phyloP scores from a whole-genome alignment of 2,113 vertebrate genomes.

The Chionomys nivalis region DNA sequence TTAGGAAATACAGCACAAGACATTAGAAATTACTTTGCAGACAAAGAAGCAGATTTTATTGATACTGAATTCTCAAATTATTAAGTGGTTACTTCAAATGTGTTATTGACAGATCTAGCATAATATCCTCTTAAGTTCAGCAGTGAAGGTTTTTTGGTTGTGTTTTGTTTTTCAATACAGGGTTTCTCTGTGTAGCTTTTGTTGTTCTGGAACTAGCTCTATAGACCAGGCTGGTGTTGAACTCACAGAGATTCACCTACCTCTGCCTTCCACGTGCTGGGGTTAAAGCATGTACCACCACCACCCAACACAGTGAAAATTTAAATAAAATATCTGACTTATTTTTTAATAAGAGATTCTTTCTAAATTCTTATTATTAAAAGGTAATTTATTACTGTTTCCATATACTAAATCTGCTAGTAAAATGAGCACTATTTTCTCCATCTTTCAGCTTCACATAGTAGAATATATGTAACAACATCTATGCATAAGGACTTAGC shows the following conservation, averaged over 20 bases:
- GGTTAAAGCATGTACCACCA: background rate
- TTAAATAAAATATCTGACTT: slow-evolving; percentile 37
- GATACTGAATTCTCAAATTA: background rate
- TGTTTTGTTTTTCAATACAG: background rate
- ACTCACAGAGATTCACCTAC: background rate
- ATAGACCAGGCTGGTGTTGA: background rate
- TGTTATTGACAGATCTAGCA: slow-evolving; percentile 17
- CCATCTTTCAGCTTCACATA: slow-evolving; percentile 7
- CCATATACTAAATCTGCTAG: background rate
- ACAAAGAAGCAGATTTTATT: slow-evolving; percentile 25
- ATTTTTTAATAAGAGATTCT: slow-evolving; percentile 20
- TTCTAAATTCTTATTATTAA: slow-evolving; percentile 26
- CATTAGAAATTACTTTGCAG: slow-evolving; percentile 48
- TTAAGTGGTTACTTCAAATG: slow-evolving; percentile 18
- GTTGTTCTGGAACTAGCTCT: background rate
- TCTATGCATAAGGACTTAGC: slow-evolving; percentile 32
- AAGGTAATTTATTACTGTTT: slow-evolving; percentile 4
- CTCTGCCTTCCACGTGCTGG: background rate
- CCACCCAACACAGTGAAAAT: background rate
- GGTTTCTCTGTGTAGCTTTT: background rate
- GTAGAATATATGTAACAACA: slow-evolving; percentile 26
- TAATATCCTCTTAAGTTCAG: background rate
- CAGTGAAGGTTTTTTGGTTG: slow-evolving; percentile 11
- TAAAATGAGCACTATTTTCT: slow-evolving; percentile 25
- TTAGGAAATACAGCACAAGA: background rate